Conservation (phyloP, 2,797 vertebrate genomes). For the Premnoplex brunnescens region DNA sequence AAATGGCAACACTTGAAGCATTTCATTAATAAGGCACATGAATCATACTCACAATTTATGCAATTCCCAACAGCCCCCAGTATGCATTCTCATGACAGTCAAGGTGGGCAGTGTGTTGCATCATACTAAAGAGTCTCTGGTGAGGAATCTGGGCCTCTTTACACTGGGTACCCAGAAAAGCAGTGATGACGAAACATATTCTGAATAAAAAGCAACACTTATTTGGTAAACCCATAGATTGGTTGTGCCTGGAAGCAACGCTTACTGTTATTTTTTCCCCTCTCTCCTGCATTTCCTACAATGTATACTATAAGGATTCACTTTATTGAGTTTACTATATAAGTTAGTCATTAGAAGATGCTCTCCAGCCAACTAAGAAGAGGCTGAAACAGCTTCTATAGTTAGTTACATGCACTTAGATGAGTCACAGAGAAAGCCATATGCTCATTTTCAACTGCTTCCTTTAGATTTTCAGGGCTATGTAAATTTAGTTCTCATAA, state of each 20-base stretch:
- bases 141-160: background rate
- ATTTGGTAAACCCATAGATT: background rate
- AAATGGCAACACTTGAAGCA: background rate
- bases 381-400: background rate
- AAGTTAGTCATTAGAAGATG: background rate
- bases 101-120: fast-evolving
- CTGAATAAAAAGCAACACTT: background rate
- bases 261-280: background rate
- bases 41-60: background rate
- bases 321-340: background rate
- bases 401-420: background rate
- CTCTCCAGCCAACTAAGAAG: background rate
- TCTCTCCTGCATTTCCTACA: background rate
- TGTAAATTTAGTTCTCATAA: background rate
- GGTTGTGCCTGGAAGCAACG: background rate
- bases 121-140: fast-evolving
- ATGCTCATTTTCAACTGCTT: background rate
- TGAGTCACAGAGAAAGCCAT: background rate
- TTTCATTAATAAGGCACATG: slow-evolving; percentile 1
- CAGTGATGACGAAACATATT: background rate
- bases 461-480: background rate
- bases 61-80: background rate
- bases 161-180: background rate
- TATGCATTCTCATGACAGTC: background rate
- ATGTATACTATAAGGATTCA: background rate